Base-by-base conservation (phyloP, 37 sponge, comb jelly and placozoan species). In the Agelas oroides region DNA sequence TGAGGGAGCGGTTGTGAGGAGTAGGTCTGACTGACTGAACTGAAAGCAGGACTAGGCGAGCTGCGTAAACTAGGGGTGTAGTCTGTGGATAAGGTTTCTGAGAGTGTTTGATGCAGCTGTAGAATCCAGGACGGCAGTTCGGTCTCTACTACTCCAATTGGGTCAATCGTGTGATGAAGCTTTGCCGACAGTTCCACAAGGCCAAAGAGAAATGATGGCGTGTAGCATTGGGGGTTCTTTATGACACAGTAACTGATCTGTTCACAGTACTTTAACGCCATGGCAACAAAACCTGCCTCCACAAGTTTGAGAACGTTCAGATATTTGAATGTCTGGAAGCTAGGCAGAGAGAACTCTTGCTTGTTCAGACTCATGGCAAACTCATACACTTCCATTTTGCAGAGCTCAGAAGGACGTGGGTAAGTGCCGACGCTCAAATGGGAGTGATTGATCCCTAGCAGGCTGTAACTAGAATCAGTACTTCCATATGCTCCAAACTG, bases 201-300 rank as follows among this genome's bases (percentile, higher is more conserved):
- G 24, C 33, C 34, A 31, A 79, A 25, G 31, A 87, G 70, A 1
- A 87, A 71, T 8, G 76, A 62, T 52, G 84, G 64, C 16, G 41
- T 34, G 24, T 70, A 77, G 8, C 46, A 39, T 13, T 71, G 28
- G 3, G 84, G 74, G 2, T 62, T 27, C 70, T 84, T 87, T 12
- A 65, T 55, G 2, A 83, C 74, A 25, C 2, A 56, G 37, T 17
- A 28, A 2, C 83, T 54, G 23, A 87, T 87, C 73, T 80, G 79
- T 71, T 92, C 92, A 79, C 92, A 92, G 77, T 92, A 92, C 36
- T 46, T 71, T 13, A 92, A 27, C 0, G 92, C 88, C 85, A 69
- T 65, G 16, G 28, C 73, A 0, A 72, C 18, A 24, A 83, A 75
- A 0, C 94, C 94, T 21, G 77, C 81, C 61, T 94, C 87, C 3